Percentiles rank a stretch among this genome's conserved stretches.
phyloP scores from a whole-genome alignment of 2,888 invertebrate species.

The Aphrophora alni region DNA sequence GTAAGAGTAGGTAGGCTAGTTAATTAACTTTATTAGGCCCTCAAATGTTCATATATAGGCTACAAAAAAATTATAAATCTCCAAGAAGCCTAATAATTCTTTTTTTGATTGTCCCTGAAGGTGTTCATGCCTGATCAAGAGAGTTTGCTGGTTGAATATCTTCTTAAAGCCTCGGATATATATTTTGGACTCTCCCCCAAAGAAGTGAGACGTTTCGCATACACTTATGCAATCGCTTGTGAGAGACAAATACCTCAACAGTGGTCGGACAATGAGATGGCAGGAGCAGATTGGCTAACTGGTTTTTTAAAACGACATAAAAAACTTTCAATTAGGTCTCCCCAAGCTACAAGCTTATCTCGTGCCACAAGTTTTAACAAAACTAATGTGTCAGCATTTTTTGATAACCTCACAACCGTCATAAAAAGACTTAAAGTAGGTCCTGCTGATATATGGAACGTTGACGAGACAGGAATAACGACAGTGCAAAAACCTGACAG shows the following conservation, averaged over 20 bases:
- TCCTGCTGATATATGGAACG: conserved; percentile 45
- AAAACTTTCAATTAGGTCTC: too few species aligned
- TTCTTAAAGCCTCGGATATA: conserved; percentile 41
- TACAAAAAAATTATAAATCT: too few species aligned
- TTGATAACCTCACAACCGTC: conserved; percentile 37
- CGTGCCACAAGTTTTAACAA: conserved; percentile 32
- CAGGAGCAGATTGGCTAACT: too few species aligned
- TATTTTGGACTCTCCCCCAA: conserved; percentile 43
- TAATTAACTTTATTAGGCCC: too few species aligned
- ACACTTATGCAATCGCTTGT: too few species aligned
- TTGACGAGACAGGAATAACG: conserved; percentile 47
- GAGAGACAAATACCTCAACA: conserved; percentile 23
- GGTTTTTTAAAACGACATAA: too few species aligned
- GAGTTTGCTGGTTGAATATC: too few species aligned
- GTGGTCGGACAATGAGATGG: too few species aligned
- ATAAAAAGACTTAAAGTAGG: conserved; percentile 29
- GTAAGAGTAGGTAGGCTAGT: too few species aligned
- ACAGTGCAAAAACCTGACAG: conserved; percentile 50
- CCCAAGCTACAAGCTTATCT: too few species aligned
- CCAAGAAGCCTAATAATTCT: too few species aligned
- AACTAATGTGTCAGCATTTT: conserved; percentile 36
- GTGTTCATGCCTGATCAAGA: conserved; percentile 45
- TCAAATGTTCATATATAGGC: too few species aligned
- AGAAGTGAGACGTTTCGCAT: conserved; percentile 43
- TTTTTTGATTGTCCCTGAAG: conserved; percentile 29